These are phyloP conservation scores for Heliconius ismenius DNA, from an alignment of 2,888 invertebrate genomes.

Conservation along the genomic window DNA sequence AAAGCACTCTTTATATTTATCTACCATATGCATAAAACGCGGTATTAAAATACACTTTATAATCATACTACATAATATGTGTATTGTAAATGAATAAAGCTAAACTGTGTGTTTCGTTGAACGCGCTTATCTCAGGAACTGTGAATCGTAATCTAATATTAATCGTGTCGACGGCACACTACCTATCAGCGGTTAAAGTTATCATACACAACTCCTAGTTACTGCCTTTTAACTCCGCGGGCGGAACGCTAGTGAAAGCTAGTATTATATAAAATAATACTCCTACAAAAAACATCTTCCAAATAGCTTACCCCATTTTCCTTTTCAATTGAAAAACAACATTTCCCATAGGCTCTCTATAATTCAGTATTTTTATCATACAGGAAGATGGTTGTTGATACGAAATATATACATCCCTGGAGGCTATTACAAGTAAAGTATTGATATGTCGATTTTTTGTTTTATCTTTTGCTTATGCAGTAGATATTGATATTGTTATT, in stretches of 20 bases:
- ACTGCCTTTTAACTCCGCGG: not conserved
- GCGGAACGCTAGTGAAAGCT: not conserved
- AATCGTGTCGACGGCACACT: too few species aligned
- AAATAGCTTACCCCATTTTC: constrained; percentile 13
- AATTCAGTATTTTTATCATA: constrained; percentile 28
- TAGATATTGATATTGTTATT: not conserved
- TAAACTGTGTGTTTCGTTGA: too few species aligned
- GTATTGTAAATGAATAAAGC: too few species aligned
- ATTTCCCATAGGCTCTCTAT: constrained; percentile 27
- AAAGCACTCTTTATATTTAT: too few species aligned
- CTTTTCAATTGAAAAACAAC: constrained; percentile 21
- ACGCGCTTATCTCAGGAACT: too few species aligned
- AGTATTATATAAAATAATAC: not conserved
- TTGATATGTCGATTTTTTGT: constrained; percentile 8
- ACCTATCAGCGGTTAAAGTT: too few species aligned
- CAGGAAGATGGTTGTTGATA: constrained; percentile 25
- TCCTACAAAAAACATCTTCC: not conserved
- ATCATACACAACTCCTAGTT: not conserved
- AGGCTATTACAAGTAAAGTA: constrained; percentile 21
- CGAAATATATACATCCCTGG: constrained; percentile 19
- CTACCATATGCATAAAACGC: too few species aligned
- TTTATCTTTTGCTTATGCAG: not conserved
- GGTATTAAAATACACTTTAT: too few species aligned
- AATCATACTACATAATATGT: too few species aligned
- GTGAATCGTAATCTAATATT: too few species aligned